A percentile compares a stretch with the other conserved stretches of the same genome.
phyloP scores from a whole-genome alignment of 2,888 invertebrate species.

The Xanthia icteritia region DNA sequence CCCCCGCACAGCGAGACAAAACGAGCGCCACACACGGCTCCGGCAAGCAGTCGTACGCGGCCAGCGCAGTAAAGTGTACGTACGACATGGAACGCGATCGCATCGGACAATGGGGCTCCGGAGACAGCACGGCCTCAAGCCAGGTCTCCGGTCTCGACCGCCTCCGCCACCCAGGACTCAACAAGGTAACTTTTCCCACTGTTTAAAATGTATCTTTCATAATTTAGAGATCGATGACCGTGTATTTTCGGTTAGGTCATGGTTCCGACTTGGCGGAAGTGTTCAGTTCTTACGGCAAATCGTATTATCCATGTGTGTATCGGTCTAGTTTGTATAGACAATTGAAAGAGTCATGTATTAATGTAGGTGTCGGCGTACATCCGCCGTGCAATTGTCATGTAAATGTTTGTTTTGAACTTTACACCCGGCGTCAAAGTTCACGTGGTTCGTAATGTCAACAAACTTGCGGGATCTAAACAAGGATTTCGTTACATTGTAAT shows the following conservation, averaged over 20 bases:
- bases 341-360: constrained; percentile 15
- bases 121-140: constrained; percentile 89
- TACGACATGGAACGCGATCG: constrained; percentile 91
- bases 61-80: constrained; percentile 79
- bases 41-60: constrained; percentile 82
- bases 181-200: constrained; percentile 90
- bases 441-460: constrained; percentile 74
- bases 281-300: constrained; percentile 62
- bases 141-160: constrained; percentile 92
- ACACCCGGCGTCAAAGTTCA: constrained; percentile 76
- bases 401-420: constrained; percentile 78
- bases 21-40: constrained; percentile 73
- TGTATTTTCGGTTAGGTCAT: constrained; percentile 79
- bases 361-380: constrained; percentile 41
- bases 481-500: constrained; percentile 15
- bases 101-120: constrained; percentile 91
- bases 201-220: background rate
- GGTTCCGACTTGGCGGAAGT: constrained; percentile 78
- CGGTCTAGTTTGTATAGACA: constrained; percentile 30
- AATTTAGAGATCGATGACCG: constrained; percentile 62
- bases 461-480: constrained; percentile 67
- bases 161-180: constrained; percentile 92
- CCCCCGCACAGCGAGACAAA: constrained; percentile 86
- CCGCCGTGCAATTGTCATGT: constrained; percentile 68
- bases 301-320: constrained; percentile 46